A percentile compares a stretch with the other conserved stretches of the same genome.
phyloP scores from a whole-genome alignment of 2,888 invertebrate genomes.

The Alcis repandata region DNA sequence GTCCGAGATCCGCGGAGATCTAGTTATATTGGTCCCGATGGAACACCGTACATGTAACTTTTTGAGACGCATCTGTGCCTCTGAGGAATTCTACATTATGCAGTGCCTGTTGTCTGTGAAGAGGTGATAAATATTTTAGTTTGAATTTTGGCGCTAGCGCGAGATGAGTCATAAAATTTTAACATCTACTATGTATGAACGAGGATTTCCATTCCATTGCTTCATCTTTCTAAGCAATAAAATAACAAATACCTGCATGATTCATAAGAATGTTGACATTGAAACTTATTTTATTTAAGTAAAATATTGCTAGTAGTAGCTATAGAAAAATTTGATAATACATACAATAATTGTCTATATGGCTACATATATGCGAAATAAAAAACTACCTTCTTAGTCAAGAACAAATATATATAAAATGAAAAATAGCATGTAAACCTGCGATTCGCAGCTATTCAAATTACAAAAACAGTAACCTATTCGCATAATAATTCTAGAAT shows the following conservation, averaged over 20 bases:
- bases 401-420: too few species aligned
- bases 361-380: too few species aligned
- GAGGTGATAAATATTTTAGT: conserved; percentile 28
- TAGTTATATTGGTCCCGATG: conserved; percentile 25
- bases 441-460: too few species aligned
- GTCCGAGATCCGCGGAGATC: conserved; percentile 14
- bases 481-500: too few species aligned
- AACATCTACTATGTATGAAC: conserved; percentile 8
- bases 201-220: conserved; percentile 9
- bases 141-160: conserved; percentile 11
- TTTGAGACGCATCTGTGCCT: conserved; percentile 31
- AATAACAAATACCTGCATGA: not conserved
- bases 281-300: too few species aligned
- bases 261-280: not conserved
- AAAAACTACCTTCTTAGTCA: too few species aligned
- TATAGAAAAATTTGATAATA: too few species aligned
- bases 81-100: conserved; percentile 29
- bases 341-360: too few species aligned
- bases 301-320: too few species aligned
- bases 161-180: conserved; percentile 7
- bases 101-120: conserved; percentile 25
- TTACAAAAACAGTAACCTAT: not conserved
- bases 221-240: conserved; percentile 1
- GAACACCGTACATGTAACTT: conserved; percentile 22
- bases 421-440: too few species aligned